Conservation (phyloP, 2,888 invertebrate species). For the Toxonevra muliebris region DNA sequence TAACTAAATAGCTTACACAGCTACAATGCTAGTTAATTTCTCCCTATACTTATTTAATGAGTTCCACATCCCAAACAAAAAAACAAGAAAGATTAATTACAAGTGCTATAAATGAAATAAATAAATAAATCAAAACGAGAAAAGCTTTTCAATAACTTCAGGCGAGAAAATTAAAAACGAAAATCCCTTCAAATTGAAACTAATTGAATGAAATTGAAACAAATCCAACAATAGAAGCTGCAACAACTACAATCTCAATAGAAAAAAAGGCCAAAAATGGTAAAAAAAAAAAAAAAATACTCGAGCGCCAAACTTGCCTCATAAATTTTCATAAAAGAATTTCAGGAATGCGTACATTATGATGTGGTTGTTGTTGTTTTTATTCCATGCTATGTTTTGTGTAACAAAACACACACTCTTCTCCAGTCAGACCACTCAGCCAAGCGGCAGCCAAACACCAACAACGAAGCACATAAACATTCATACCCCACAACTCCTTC, state of each 20-base stretch:
- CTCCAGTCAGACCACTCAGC: too few relatives aligned
- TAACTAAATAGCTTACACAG: too few relatives aligned
- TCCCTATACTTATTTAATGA: too few relatives aligned
- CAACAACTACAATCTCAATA: background rate
- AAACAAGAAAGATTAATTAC: background rate
- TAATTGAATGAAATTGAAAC: slow-evolving; percentile 15
- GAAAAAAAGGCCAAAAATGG: slow-evolving; percentile 1
- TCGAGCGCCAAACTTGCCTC: slow-evolving; percentile 6
- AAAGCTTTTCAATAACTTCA: background rate
- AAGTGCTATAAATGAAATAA: background rate
- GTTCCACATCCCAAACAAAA: too few relatives aligned
- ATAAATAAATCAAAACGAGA: background rate
- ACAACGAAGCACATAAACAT: too few relatives aligned
- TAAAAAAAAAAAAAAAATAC: slow-evolving; percentile 17
- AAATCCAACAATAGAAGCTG: slow-evolving; percentile 9
- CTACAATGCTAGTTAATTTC: too few relatives aligned
- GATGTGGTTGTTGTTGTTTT: too few relatives aligned
- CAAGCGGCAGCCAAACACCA: too few relatives aligned
- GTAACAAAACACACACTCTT: too few relatives aligned
- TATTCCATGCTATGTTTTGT: too few relatives aligned
- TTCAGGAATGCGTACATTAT: slow-evolving; percentile 20
- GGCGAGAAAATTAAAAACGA: too few relatives aligned
- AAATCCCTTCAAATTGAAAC: background rate
- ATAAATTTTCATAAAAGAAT: slow-evolving; percentile 28
- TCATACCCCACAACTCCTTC: too few relatives aligned